These are phyloP conservation scores for Ichneumoninae sp. DNA, from an alignment of 2,888 invertebrate species.

Conservation along the genomic window DNA sequence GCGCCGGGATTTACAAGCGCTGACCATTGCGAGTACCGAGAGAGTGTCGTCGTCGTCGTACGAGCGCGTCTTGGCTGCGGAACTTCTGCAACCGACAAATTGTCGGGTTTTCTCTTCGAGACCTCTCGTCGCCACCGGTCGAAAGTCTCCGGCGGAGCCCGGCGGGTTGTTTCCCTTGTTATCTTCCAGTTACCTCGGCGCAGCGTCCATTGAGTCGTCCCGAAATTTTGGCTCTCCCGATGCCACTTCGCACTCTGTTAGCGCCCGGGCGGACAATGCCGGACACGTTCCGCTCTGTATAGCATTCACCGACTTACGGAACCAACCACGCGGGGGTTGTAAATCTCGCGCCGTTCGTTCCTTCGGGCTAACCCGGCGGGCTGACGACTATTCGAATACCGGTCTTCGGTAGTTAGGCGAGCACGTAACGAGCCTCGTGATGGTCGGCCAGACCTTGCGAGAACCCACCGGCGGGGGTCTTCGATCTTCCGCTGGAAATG, in stretches of 20 bases:
- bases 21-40: neutral
- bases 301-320: neutral
- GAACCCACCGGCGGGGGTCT: constrained; percentile 45
- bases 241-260: constrained; percentile 37
- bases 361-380: neutral
- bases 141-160: constrained; percentile 15
- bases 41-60: constrained; percentile 6
- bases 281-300: constrained; percentile 31
- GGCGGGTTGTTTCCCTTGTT: constrained; percentile 16
- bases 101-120: constrained; percentile 35
- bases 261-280: constrained; percentile 31
- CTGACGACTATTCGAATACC: constrained; percentile 12
- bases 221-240: constrained; percentile 14
- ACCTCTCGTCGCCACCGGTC: constrained; percentile 1
- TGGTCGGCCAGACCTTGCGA: constrained; percentile 19
- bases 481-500: constrained; percentile 18
- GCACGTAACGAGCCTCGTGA: neutral
- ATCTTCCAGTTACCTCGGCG: constrained; percentile 43
- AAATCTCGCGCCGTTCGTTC: constrained; percentile 47
- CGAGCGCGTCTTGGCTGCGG: constrained; percentile 21
- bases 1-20: constrained; percentile 54
- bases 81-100: constrained; percentile 22
- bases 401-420: constrained; percentile 26
- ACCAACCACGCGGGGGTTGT: constrained; percentile 31
- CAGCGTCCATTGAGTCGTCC: constrained; percentile 16